Evolutionary conservation across 2,888 invertebrate species (phyloP).

Genomic region (Leptopilina myrica): DNA sequence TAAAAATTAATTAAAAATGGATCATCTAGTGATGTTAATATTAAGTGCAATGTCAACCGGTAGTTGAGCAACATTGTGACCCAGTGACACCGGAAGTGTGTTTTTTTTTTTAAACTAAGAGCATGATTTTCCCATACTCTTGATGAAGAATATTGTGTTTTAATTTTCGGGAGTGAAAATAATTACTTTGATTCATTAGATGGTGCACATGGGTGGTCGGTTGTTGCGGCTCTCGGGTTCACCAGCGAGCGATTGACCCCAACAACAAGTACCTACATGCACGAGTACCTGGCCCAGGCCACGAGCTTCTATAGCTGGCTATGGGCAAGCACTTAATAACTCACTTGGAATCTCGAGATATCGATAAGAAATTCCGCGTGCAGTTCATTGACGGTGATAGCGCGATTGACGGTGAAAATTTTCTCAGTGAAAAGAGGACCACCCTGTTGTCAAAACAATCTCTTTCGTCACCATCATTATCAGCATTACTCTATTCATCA

Average conservation of each 20-base stretch:
- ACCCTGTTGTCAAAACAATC: slow-evolving; percentile 16
- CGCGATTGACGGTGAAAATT: slow-evolving; percentile 31
- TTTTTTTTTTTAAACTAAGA: not conserved
- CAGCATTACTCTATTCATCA: too few relatives aligned
- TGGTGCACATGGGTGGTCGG: slow-evolving; percentile 36
- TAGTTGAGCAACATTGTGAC: slow-evolving; percentile 11
- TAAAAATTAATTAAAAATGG: not conserved
- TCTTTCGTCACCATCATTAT: too few relatives aligned
- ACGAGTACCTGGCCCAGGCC: slow-evolving; percentile 57
- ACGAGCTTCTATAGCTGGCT: slow-evolving; percentile 68
- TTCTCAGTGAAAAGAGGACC: slow-evolving; percentile 27
- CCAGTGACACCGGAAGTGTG: slow-evolving; percentile 23
- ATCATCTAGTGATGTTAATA: slow-evolving; percentile 35
- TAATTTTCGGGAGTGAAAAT: not conserved
- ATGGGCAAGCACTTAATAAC: slow-evolving; percentile 73
- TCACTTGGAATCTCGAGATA: slow-evolving; percentile 63
- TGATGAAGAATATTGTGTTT: too few relatives aligned
- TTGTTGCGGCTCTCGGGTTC: slow-evolving; percentile 39
- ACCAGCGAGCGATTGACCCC: slow-evolving; percentile 37
- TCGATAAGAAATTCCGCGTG: slow-evolving; percentile 48
- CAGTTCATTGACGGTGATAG: slow-evolving; percentile 43
- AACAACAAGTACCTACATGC: slow-evolving; percentile 37
- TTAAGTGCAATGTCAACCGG: slow-evolving; percentile 26
- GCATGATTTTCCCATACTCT: not conserved
- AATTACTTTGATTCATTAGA: slow-evolving; percentile 32